Evolutionary conservation across 2,113 vertebrate species (phyloP), one percentile per base, ranked within the genome.

Genomic region (Chloebia gouldiae): DNA sequence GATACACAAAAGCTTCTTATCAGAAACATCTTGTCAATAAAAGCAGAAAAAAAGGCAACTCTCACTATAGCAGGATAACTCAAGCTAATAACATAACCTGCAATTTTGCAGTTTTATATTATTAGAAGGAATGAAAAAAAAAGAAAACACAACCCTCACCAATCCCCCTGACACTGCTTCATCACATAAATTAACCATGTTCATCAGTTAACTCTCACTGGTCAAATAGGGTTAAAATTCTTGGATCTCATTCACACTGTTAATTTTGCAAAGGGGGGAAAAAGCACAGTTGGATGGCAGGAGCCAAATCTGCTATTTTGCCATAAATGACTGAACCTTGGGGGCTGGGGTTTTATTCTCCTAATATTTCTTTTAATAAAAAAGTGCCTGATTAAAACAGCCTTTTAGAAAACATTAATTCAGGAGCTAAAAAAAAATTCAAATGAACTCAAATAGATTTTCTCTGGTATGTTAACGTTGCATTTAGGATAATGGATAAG

Each of bases 361-460:
- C 30, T 23, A 92, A 89, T 97, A 88, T 93, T 96, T 96, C 88
- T 96, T 96, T 88, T 92, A 92, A 96, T 91, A 96, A 96, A 93
- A 86, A 96, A 92, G 90, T 66, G 70, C 92, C 72, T 92, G 92
- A 97, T 98, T 97, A 98, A 98, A 98, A 96, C 79, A 94, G 92
- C 93, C 96, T 98, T 97, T 97, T 94, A 96, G 96, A 97, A 97
- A 96, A 93, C 97, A 97, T 97, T 98, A 97, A 97, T 97, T 98
- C 95, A 92, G 65, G 73, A 86, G 71, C 93, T 95, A 91, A 95
- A 97, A 93, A 47, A 54, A 97, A 97, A 96, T 96, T 97, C 92
- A 95, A 95, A 96, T 97, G 96, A 96, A 98, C 94, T 96, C 93
- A 90, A 96, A 98, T 98, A 98, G 97, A 98, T 98, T 98, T 98